phyloP scores from a whole-genome alignment of 2,113 vertebrate species.

The Sterrhoptilus dennistouni region DNA sequence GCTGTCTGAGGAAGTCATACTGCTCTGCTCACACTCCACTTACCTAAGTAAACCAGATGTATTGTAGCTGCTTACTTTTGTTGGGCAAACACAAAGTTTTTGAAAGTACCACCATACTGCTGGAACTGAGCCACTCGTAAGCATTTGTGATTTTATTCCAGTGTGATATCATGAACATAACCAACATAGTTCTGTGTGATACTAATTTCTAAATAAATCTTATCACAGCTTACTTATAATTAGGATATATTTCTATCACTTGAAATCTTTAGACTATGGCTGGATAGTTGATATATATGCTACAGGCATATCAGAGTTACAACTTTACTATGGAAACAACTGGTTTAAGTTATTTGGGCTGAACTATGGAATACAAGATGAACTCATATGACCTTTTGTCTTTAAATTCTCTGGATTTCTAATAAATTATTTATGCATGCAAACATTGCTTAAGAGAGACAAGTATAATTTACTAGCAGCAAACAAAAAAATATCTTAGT shows the following conservation, averaged over 20 bases:
- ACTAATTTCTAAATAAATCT: neutral
- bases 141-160: neutral
- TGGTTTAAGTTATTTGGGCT: neutral
- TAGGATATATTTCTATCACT: neutral
- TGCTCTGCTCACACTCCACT: neutral
- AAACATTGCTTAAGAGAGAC: neutral
- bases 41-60: neutral
- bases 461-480: neutral
- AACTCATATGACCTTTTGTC: neutral
- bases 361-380: neutral
- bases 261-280: neutral
- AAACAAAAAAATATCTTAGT: neutral
- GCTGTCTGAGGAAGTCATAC: neutral
- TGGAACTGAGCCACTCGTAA: neutral
- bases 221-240: neutral
- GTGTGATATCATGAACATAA: neutral
- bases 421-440: neutral
- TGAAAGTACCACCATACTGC: neutral
- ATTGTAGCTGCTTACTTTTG: neutral
- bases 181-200: neutral
- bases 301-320: neutral
- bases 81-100: accelerated
- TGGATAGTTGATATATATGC: neutral
- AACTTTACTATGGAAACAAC: neutral
- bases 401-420: neutral